Evolutionary conservation across 2,113 vertebrate genomes (phyloP).

Genomic region (Cyanistes caeruleus): DNA sequence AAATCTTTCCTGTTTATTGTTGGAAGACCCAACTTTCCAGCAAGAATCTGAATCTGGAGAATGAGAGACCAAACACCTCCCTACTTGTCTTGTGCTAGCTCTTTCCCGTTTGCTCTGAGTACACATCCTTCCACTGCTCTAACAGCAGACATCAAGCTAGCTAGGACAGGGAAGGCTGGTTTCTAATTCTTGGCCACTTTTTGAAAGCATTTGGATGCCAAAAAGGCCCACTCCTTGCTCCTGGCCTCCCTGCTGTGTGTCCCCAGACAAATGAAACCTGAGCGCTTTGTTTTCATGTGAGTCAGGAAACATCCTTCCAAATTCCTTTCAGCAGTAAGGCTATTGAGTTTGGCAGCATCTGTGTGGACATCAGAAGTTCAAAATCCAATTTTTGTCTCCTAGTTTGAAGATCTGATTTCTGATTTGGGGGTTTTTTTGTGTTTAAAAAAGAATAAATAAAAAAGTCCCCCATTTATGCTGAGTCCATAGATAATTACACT

Average conservation of each 20-base stretch:
- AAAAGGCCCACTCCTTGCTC: background rate
- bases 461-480: background rate
- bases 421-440: accelerated
- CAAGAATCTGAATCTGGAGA: background rate
- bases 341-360: background rate
- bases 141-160: background rate
- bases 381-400: background rate
- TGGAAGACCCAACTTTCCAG: background rate
- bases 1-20: background rate
- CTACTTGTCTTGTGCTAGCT: background rate
- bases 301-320: background rate
- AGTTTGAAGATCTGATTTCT: background rate
- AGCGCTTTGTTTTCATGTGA: accelerated
- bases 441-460: no score
- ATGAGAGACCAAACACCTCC: background rate
- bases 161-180: background rate
- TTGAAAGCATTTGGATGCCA: background rate
- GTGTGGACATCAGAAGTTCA: background rate
- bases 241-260: background rate
- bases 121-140: background rate
- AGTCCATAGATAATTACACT: no score
- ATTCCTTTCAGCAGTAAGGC: background rate
- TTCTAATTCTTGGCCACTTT: background rate
- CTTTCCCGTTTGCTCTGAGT: background rate
- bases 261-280: background rate